These are phyloP conservation scores for Sinotaia quadrata DNA, from an alignment of 2,888 invertebrate genomes.

Conservation along the genomic window DNA sequence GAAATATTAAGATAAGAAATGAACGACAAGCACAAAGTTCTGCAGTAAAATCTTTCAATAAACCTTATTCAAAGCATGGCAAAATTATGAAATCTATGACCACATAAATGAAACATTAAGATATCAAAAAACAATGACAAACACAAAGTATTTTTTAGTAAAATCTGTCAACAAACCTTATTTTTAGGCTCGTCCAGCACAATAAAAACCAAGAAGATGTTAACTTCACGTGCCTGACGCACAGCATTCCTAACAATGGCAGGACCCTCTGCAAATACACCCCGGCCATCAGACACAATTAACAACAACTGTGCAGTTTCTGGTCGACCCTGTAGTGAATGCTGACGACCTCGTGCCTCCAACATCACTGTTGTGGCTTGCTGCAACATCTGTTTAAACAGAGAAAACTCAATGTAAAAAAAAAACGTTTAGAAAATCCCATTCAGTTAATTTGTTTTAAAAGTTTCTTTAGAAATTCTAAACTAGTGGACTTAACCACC, in stretches of 20 bases:
- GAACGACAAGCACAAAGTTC: too few species aligned
- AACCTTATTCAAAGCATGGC: background rate
- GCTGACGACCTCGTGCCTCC: conserved; percentile 62
- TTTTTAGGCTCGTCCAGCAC: conserved; percentile 94
- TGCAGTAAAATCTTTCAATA: background rate
- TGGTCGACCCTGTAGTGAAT: conserved; percentile 45
- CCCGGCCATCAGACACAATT: conserved; percentile 95
- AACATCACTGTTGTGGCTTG: conserved; percentile 80
- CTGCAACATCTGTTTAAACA: conserved; percentile 78
- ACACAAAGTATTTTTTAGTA: background rate
- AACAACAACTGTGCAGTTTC: conserved; percentile 84
- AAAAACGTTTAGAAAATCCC: too few species aligned
- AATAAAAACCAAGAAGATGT: conserved; percentile 94
- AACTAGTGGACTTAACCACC: too few species aligned
- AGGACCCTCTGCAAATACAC: conserved; percentile 88
- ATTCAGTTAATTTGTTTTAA: too few species aligned
- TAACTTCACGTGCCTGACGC: conserved; percentile 83
- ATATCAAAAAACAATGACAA: background rate
- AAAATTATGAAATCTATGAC: background rate
- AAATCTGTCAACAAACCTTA: conserved; percentile 80
- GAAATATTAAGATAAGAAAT: too few species aligned
- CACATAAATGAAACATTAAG: background rate
- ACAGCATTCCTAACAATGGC: conserved; percentile 84
- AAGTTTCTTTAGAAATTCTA: too few species aligned
- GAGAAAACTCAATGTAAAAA: too few species aligned